Conservation (phyloP, 2,888 invertebrate species). For the Campopleginae sp. region DNA sequence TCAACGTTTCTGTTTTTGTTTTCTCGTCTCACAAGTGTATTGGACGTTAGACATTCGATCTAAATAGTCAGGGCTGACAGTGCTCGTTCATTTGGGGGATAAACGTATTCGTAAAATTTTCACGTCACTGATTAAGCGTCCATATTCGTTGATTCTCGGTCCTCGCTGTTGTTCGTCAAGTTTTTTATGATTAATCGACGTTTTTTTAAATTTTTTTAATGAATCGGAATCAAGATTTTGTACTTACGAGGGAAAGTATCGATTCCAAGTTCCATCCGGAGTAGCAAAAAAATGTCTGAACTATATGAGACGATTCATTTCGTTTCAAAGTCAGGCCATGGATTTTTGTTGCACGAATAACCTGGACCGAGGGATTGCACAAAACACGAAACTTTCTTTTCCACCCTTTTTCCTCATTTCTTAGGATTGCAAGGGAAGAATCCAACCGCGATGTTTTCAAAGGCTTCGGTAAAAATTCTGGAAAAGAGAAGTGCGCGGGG, state of each 20-base stretch:
- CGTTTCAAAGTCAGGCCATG: constrained; percentile 24
- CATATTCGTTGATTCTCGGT: background rate
- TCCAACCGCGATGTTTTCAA: constrained; percentile 55
- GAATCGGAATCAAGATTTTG: background rate
- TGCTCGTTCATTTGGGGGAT: background rate
- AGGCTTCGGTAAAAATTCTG: constrained; percentile 19
- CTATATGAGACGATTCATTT: background rate
- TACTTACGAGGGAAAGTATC: background rate
- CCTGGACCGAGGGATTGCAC: constrained; percentile 14
- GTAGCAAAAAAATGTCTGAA: background rate
- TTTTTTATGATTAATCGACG: background rate
- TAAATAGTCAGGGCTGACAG: background rate
- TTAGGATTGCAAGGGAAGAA: constrained; percentile 29
- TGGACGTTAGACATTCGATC: background rate
- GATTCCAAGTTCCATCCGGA: background rate
- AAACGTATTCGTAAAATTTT: background rate
- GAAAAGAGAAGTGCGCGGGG: background rate
- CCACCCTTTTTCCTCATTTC: constrained; percentile 25
- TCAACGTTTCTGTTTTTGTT: background rate
- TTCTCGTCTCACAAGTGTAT: background rate
- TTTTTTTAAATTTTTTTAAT: background rate
- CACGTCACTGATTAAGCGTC: background rate
- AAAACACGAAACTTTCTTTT: constrained; percentile 8
- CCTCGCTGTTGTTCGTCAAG: too few relatives aligned
- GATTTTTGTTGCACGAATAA: constrained; percentile 11